These are phyloP conservation scores for Magallana gigas DNA, from an alignment of 1,140 invertebrate species.

Conservation along the genomic window DNA sequence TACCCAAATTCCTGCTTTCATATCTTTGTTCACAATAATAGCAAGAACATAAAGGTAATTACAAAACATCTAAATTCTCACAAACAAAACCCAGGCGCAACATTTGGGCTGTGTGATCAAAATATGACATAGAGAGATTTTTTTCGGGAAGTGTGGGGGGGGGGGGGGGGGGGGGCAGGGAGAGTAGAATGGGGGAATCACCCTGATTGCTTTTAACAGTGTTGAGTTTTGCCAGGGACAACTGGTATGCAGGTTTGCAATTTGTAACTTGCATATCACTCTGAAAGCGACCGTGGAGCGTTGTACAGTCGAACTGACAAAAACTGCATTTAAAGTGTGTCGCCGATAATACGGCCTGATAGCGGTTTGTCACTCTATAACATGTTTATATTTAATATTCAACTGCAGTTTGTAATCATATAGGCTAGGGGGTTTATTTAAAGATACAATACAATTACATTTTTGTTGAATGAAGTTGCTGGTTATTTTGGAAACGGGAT, in stretches of 20 bases:
- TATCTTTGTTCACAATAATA: not conserved
- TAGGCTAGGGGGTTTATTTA: not conserved
- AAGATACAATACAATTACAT: slow-evolving; percentile 14
- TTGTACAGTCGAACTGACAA: slow-evolving; percentile 23
- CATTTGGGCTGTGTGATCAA: too few relatives aligned
- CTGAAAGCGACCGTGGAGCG: not conserved
- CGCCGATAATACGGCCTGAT: slow-evolving; percentile 25
- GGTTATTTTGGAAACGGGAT: not conserved
- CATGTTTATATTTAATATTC: slow-evolving; percentile 29
- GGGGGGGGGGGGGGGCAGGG: not conserved
- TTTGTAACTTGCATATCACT: slow-evolving; percentile 36
- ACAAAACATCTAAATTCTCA: not conserved
- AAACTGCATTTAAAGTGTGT: slow-evolving; percentile 36
- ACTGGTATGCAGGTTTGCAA: slow-evolving; percentile 4
- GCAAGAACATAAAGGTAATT: not conserved
- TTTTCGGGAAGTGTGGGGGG: not conserved
- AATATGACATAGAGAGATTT: not conserved
- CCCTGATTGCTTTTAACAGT: not conserved
- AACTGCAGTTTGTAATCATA: slow-evolving; percentile 4
- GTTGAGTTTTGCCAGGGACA: not conserved
- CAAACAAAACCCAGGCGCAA: not conserved
- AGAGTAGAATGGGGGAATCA: not conserved
- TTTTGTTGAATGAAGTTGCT: slow-evolving; percentile 7
- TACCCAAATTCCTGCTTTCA: not conserved
- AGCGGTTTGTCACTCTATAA: slow-evolving; percentile 20